Base-by-base conservation (phyloP, 2,888 invertebrate species). In the Habroteleia sp. region DNA sequence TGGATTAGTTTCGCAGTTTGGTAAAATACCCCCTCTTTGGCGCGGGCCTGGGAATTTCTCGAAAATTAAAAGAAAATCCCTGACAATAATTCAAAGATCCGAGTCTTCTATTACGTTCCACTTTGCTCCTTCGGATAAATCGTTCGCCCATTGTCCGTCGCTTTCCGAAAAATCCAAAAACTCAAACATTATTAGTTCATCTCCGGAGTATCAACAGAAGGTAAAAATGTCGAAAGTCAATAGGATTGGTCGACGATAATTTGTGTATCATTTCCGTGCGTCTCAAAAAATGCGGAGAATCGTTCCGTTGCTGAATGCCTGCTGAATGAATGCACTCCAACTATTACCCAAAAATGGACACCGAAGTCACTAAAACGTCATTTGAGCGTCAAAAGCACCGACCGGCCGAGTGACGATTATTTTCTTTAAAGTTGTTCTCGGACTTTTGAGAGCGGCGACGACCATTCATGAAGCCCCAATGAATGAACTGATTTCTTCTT, bases 381-480 rank as follows among this genome's bases (percentile, higher is more conserved):
- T 82, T 83, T 81, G 77, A 80, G 76, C 46, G 82, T 85, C 83
- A 81, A 81, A 83, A 78, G 80, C 62, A 77, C 81, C 79, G 80
- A 72, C 78, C 54, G 37, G 35, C 52, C 44, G 44, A 31, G 73
- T 65, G 73, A 78, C 72, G 42, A 76, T 76, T 73, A 77, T 73
- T 54, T 72, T 68, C 60, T 37, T 60, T 17, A 33, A 35, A 35
- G 56, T 46, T 27, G 62, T 46, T 63, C 63, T 11, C 37, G 17
- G 56, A 75, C 65, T 63, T 77, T 77, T 58, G 50, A 42, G 71
- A 56, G 33, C 23, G 23, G 23, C 62, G 33, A 66, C 56, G 62
- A 20, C 71, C 78, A 78, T 79, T 78, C 46, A 79, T 17, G 23
- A 63, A 37, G 31, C 29, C 52, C 46, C 8, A 8, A 48, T 75